Evolutionary conservation across 2,113 vertebrate genomes (phyloP).

Genomic region (Smithornis capensis): DNA sequence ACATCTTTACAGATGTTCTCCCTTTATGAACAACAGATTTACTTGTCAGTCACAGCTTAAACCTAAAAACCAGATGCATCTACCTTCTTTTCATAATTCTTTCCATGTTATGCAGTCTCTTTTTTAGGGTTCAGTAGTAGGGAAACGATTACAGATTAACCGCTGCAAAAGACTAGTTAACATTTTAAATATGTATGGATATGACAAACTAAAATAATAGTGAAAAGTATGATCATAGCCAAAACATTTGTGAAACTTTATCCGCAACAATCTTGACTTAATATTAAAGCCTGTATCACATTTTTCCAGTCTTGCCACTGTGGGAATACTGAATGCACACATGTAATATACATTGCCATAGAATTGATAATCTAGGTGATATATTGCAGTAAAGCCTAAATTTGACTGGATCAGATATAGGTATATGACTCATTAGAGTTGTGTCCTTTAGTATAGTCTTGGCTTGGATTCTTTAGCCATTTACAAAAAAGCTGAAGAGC

Average conservation of each 20-base stretch:
- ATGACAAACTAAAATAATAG: neutral
- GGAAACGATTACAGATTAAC: slow-evolving; percentile 1
- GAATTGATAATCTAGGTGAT: neutral
- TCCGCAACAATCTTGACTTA: slow-evolving; percentile 10
- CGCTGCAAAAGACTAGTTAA: slow-evolving; percentile 8
- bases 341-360: neutral
- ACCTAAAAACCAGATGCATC: neutral
- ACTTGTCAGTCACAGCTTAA: neutral
- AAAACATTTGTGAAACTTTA: slow-evolving; percentile 45
- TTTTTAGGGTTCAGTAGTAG: neutral
- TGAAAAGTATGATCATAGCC: neutral
- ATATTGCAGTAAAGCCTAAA: neutral
- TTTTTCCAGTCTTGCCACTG: slow-evolving; percentile 2
- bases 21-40: neutral
- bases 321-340: neutral
- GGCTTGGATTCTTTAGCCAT: neutral
- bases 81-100: neutral
- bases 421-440: neutral
- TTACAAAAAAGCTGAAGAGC: neutral
- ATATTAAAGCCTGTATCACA: neutral
- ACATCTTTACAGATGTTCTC: slow-evolving; percentile 53
- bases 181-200: slow-evolving; percentile 1
- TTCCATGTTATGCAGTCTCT: neutral
- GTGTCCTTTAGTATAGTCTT: neutral
- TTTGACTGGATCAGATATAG: neutral